Conservation (phyloP, 2,797 vertebrate species). For the Todus mexicanus region DNA sequence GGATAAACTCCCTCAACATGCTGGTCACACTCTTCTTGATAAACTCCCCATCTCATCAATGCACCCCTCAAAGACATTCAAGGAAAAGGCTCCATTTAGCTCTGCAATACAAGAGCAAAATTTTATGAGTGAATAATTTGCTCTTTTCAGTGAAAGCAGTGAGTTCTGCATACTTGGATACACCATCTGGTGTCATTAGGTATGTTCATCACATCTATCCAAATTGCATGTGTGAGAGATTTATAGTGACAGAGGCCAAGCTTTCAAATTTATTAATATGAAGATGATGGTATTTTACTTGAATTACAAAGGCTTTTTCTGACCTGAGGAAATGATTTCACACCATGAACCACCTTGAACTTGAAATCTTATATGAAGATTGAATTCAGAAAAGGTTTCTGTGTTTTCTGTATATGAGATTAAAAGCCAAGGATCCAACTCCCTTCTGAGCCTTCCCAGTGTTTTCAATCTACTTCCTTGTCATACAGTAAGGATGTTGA, state of each 20-base stretch:
- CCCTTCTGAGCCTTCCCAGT: background rate
- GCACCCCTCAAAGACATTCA: background rate
- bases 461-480: background rate
- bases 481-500: background rate
- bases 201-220: background rate
- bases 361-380: background rate
- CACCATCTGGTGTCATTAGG: background rate
- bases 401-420: background rate
- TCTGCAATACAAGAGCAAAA: background rate
- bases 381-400: background rate
- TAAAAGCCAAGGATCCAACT: background rate
- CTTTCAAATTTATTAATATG: background rate
- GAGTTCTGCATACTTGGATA: background rate
- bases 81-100: background rate
- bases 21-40: no score
- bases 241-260: background rate
- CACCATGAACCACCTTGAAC: background rate
- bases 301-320: background rate
- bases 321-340: background rate
- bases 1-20: no score
- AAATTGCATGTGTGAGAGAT: background rate
- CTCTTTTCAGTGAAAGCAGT: background rate
- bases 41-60: background rate
- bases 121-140: background rate
- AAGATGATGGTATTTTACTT: background rate